Evolutionary conservation across 2,888 invertebrate genomes (phyloP).

Genomic region (Imbricaverruca yamaguchii): DNA sequence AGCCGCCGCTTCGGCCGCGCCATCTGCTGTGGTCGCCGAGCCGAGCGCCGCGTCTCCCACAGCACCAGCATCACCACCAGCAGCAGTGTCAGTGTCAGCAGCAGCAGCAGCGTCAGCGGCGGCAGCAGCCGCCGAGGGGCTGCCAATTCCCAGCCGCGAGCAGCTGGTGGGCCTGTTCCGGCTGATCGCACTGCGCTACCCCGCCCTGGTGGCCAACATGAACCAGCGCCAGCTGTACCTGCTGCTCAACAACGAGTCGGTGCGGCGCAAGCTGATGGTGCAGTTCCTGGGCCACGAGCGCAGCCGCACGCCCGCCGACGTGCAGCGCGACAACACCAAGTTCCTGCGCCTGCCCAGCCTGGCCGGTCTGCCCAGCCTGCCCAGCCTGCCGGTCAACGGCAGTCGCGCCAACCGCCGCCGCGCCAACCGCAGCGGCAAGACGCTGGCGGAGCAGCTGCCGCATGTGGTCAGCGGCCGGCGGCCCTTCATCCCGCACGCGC

Average conservation of each 20-base stretch:
- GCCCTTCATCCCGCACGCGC: background rate
- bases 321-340: slow-evolving; percentile 16
- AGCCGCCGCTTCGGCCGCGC: too few species aligned
- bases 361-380: background rate
- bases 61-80: too few species aligned
- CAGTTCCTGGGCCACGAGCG: background rate
- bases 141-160: background rate
- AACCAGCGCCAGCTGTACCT: slow-evolving; percentile 4
- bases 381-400: background rate
- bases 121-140: too few species aligned
- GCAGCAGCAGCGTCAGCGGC: too few species aligned
- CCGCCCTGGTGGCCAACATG: slow-evolving; percentile 12
- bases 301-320: background rate
- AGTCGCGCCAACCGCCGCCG: background rate
- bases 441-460: background rate
- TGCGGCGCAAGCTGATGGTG: background rate
- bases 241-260: background rate
- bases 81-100: too few species aligned
- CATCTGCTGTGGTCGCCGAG: too few species aligned
- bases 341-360: background rate
- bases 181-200: slow-evolving; percentile 15
- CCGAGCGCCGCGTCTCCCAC: too few species aligned
- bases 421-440: background rate
- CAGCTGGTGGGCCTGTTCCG: slow-evolving; percentile 7
- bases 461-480: background rate